Evolutionary conservation across 2,888 invertebrate genomes (phyloP).

Genomic region (Cheilosia grossa): DNA sequence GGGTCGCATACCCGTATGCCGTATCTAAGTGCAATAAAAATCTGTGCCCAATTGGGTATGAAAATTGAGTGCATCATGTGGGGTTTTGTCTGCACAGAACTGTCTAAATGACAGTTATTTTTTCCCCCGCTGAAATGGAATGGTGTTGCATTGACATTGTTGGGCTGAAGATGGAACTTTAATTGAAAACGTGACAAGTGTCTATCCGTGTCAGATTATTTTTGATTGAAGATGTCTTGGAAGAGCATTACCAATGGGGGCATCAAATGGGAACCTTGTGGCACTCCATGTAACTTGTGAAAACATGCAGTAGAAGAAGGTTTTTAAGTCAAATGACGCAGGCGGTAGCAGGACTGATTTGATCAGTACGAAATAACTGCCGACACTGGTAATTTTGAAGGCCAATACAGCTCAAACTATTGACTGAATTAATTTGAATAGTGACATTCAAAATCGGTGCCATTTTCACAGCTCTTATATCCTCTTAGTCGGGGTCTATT

Average conservation of each 20-base stretch:
- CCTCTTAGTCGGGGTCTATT: too few species aligned
- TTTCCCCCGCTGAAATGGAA: constrained; percentile 4
- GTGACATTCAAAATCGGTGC: too few species aligned
- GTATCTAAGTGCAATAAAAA: constrained; percentile 28
- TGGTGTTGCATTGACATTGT: constrained; percentile 2
- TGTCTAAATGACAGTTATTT: constrained; percentile 9
- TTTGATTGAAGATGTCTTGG: too few species aligned
- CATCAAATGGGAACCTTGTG: neutral
- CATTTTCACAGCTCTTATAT: too few species aligned
- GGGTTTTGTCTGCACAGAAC: constrained; percentile 9
- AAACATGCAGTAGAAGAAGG: neutral
- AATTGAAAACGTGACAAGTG: too few species aligned
- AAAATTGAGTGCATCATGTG: constrained; percentile 28
- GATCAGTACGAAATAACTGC: too few species aligned
- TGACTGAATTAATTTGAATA: too few species aligned
- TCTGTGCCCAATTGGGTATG: constrained; percentile 62
- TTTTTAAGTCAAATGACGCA: neutral
- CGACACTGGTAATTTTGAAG: too few species aligned
- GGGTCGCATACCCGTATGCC: neutral
- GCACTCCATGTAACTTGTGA: neutral
- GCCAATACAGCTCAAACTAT: too few species aligned
- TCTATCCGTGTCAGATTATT: too few species aligned
- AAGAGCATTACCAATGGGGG: neutral
- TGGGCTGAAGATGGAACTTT: neutral
- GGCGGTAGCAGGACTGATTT: too few species aligned